Percentiles rank a stretch among this genome's conserved stretches.
Conservation (phyloP, 2,113 vertebrate species). For the Panthera tigris region DNA sequence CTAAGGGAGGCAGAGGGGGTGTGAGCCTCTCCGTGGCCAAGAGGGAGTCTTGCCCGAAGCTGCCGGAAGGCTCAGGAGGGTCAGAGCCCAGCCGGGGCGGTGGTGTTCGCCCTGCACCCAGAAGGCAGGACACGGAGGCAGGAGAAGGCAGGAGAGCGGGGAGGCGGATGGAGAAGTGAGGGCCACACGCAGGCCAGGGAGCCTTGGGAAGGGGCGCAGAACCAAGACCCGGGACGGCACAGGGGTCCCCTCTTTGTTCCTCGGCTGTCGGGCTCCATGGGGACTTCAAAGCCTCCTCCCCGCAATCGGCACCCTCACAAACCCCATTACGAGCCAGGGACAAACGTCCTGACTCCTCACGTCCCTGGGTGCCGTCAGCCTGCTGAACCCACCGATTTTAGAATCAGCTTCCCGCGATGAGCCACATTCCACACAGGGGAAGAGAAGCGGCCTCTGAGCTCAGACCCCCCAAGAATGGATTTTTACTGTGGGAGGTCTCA, state of each 20-base stretch:
- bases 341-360: fast-evolving
- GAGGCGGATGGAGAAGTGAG: fast-evolving
- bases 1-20: fast-evolving
- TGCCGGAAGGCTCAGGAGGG: not conserved
- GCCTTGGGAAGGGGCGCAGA: not conserved
- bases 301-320: fast-evolving
- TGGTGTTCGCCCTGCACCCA: fast-evolving
- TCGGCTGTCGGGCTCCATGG: fast-evolving
- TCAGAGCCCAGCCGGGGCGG: fast-evolving
- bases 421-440: fast-evolving
- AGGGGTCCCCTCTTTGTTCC: not conserved
- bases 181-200: not conserved
- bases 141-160: not conserved
- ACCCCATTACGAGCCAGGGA: not conserved
- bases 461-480: not conserved
- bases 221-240: not conserved
- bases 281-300: not conserved
- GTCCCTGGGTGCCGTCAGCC: fast-evolving
- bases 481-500: not conserved
- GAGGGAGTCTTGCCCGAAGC: not conserved
- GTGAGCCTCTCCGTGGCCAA: not conserved
- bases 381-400: fast-evolving
- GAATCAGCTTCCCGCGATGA: fast-evolving
- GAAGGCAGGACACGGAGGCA: fast-evolving
- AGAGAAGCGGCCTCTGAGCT: not conserved